These are phyloP conservation scores for Trimorus sp. DNA, from an alignment of 2,888 invertebrate genomes.

Conservation along the genomic window DNA sequence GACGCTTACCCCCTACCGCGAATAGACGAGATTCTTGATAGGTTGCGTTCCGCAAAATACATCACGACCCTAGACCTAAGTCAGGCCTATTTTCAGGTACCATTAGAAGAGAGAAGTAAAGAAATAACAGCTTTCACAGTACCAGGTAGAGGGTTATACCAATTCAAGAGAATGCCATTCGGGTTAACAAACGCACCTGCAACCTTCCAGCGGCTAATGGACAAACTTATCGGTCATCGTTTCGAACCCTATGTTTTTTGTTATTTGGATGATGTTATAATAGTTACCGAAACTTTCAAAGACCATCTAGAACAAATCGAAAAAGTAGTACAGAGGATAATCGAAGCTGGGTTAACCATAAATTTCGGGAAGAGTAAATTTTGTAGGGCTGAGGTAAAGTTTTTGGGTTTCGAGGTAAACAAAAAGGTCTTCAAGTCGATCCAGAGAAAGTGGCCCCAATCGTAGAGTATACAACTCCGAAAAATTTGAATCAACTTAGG, in stretches of 20 bases:
- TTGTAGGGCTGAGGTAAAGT: constrained; percentile 34
- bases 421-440: constrained; percentile 36
- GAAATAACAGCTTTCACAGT: constrained; percentile 7
- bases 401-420: constrained; percentile 47
- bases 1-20: constrained; percentile 6
- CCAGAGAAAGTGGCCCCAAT: constrained; percentile 44
- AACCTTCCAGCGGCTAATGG: constrained; percentile 57
- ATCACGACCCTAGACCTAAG: constrained; percentile 8
- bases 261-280: neutral
- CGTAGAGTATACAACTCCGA: constrained; percentile 26
- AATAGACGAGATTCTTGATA: neutral
- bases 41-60: neutral
- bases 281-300: constrained; percentile 47
- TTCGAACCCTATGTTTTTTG: constrained; percentile 52
- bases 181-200: constrained; percentile 63
- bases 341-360: neutral
- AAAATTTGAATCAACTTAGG: constrained; percentile 52
- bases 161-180: constrained; percentile 56
- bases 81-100: constrained; percentile 24
- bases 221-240: constrained; percentile 42
- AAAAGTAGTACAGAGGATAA: constrained; percentile 29
- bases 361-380: constrained; percentile 43
- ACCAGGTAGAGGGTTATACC: neutral
- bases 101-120: neutral
- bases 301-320: constrained; percentile 52